phyloP scores from a whole-genome alignment of 2,888 invertebrate species.

The Plagodis pulveraria region DNA sequence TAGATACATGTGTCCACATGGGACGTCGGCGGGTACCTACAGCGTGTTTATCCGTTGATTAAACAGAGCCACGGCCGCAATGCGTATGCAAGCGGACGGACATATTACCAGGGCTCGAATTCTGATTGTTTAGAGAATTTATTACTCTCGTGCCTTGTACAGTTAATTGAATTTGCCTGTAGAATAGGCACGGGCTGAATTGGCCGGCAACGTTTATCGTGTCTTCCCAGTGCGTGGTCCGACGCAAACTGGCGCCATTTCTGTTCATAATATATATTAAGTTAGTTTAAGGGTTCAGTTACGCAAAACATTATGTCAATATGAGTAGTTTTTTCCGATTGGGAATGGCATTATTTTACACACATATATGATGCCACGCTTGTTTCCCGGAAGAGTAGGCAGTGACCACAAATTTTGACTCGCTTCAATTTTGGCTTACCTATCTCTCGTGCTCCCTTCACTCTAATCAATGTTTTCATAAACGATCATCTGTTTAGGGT shows the following conservation, averaged over 20 bases:
- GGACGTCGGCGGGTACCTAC: constrained; percentile 57
- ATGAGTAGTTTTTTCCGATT: too few species aligned
- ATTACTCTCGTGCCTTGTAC: constrained; percentile 83
- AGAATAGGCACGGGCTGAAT: constrained; percentile 79
- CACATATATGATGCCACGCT: too few species aligned
- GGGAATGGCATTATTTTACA: too few species aligned
- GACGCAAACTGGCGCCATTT: constrained; percentile 53
- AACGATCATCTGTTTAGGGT: too few species aligned
- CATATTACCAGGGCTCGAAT: constrained; percentile 84
- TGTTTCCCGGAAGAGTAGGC: too few species aligned
- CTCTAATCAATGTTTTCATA: too few species aligned
- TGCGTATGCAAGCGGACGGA: constrained; percentile 82
- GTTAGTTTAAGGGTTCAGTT: constrained; percentile 24
- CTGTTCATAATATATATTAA: constrained; percentile 55
- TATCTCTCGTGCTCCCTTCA: too few species aligned
- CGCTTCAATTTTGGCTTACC: too few species aligned
- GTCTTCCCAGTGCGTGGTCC: constrained; percentile 70
- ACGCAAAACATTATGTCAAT: too few species aligned
- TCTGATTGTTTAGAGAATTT: constrained; percentile 85
- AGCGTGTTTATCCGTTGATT: constrained; percentile 81
- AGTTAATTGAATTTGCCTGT: constrained; percentile 84
- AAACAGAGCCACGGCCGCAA: constrained; percentile 79
- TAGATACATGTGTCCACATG: constrained; percentile 64
- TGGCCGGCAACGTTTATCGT: constrained; percentile 72
- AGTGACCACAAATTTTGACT: too few species aligned